A percentile compares a stretch with the other conserved stretches of the same genome.
Conservation (phyloP, 1,140 invertebrate genomes). For the Archivesica marissinica region DNA sequence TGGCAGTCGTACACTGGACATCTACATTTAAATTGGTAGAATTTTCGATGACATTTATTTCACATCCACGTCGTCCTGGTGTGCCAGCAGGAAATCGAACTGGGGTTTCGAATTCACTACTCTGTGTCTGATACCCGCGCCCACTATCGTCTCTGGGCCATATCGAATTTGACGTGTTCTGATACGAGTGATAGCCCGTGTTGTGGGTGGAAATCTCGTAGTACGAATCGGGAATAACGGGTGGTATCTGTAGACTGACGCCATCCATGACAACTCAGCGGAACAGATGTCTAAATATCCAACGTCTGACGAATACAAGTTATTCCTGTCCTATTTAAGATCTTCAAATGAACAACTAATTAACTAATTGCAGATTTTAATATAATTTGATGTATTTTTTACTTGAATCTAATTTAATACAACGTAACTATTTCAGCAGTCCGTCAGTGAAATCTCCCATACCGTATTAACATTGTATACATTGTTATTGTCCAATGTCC, state of each 20-base stretch:
- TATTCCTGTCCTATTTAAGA: no score
- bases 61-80: not conserved
- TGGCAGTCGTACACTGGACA: not conserved
- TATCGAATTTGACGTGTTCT: not conserved
- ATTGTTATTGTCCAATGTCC: no score
- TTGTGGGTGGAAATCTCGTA: conserved; percentile 49
- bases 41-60: not conserved
- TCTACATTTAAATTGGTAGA: not conserved
- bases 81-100: not conserved
- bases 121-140: not conserved
- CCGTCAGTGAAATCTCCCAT: no score
- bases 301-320: no score
- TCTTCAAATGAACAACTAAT: no score
- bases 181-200: conserved; percentile 8
- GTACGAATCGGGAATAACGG: conserved; percentile 55
- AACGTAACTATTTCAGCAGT: no score
- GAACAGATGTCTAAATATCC: no score
- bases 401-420: no score
- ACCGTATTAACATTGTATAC: no score
- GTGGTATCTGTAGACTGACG: conserved; percentile 20
- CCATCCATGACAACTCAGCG: no score
- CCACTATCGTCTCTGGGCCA: conserved; percentile 42
- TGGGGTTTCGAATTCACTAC: conserved; percentile 24
- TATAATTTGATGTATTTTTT: no score
- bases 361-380: no score